These are phyloP conservation scores for Sialia sialis DNA, from an alignment of 2,113 vertebrate species.

Conservation along the genomic window DNA sequence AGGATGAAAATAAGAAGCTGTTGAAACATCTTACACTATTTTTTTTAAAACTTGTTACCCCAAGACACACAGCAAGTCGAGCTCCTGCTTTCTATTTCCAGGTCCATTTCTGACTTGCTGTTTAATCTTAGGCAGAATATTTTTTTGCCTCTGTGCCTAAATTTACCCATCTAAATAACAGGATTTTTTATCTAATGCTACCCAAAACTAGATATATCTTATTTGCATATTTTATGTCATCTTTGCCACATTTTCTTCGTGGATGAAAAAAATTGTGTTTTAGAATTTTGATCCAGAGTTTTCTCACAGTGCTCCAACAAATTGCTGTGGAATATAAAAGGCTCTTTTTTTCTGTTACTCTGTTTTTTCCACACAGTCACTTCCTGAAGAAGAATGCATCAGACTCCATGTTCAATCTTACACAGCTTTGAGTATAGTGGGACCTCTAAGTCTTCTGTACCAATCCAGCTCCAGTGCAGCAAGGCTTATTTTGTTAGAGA, in stretches of 20 bases:
- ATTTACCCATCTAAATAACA: background rate
- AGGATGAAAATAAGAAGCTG: background rate
- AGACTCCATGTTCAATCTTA: background rate
- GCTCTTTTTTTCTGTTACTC: background rate
- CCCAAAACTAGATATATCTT: background rate
- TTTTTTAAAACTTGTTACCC: background rate
- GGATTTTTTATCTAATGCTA: background rate
- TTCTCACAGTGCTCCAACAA: background rate
- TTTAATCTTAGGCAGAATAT: background rate
- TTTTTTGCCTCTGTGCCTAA: background rate
- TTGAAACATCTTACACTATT: background rate
- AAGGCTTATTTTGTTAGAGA: background rate
- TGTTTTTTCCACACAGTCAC: background rate
- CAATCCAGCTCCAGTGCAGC: background rate
- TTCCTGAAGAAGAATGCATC: background rate
- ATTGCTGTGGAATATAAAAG: background rate
- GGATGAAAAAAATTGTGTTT: background rate
- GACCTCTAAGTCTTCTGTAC: background rate
- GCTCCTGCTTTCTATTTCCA: background rate
- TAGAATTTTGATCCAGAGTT: background rate
- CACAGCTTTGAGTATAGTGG: background rate
- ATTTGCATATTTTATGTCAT: background rate
- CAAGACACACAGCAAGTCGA: background rate
- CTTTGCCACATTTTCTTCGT: background rate
- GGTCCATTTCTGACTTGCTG: background rate